Evolutionary conservation across 2,113 vertebrate species (phyloP).

Genomic region (Anguilla rostrata): DNA sequence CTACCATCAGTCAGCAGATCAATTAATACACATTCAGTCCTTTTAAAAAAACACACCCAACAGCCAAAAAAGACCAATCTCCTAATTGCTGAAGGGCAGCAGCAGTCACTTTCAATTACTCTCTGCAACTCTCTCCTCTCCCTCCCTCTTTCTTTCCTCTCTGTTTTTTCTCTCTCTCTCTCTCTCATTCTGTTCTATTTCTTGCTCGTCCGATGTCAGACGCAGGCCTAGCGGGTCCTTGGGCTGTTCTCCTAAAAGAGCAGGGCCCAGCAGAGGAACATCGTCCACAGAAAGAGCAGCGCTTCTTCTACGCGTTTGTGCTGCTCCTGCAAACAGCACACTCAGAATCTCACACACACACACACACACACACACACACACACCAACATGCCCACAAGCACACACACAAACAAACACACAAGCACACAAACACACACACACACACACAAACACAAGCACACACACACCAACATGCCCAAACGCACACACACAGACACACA

Average conservation of each 20-base stretch:
- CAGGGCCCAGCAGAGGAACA: not conserved
- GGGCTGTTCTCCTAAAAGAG: not conserved
- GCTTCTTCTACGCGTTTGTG: not conserved
- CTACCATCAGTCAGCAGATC: conserved; percentile 70
- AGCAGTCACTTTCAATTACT: conserved; percentile 25
- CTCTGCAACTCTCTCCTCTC: conserved; percentile 7
- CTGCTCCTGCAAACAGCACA: not conserved
- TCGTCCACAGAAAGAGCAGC: not conserved
- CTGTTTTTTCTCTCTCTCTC: not conserved
- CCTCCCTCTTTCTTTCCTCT: conserved; percentile 2
- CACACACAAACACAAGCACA: too few relatives aligned
- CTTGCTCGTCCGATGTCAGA: conserved; percentile 3
- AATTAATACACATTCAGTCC: conserved; percentile 70
- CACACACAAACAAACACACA: too few relatives aligned
- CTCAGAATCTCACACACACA: not conserved
- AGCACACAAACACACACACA: too few relatives aligned
- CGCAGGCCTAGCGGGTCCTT: conserved; percentile 1
- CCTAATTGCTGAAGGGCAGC: conserved; percentile 63
- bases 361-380: too few relatives aligned
- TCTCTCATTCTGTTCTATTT: not conserved
- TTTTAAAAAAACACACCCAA: conserved; percentile 54
- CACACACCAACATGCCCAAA: too few relatives aligned
- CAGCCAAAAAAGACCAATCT: conserved; percentile 66
- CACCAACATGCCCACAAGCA: too few relatives aligned
- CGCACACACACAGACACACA: too few relatives aligned